A percentile compares a stretch with the other conserved stretches of the same genome.
Evolutionary conservation across 2,797 vertebrate genomes (phyloP).

Genomic region (Poeciliopsis presidionis): DNA sequence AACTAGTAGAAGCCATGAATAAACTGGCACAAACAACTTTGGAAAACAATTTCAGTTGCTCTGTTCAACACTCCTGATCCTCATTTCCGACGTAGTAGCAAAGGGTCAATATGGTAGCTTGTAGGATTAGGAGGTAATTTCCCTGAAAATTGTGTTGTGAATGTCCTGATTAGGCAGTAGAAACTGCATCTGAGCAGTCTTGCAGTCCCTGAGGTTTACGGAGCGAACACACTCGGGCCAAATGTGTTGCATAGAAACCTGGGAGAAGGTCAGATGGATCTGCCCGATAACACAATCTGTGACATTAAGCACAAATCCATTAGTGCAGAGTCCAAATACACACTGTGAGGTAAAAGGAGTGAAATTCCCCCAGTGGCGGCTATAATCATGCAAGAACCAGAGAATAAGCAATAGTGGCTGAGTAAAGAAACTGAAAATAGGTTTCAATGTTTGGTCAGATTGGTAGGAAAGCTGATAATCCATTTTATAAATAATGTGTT

Average conservation of each 20-base stretch:
- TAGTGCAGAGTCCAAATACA: conserved; percentile 43
- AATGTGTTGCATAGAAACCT: conserved; percentile 51
- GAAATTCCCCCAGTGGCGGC: conserved; percentile 13
- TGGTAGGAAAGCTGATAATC: neutral
- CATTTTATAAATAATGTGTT: neutral
- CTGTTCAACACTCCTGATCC: no score
- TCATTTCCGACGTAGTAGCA: no score
- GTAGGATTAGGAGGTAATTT: conserved; percentile 13
- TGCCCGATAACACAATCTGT: conserved; percentile 38
- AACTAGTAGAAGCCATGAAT: no score
- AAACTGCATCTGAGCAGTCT: conserved; percentile 10
- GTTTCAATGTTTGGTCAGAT: conserved; percentile 34
- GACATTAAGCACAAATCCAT: conserved; percentile 47
- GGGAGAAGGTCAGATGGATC: conserved; percentile 33
- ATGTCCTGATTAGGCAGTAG: conserved; percentile 48
- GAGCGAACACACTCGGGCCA: conserved; percentile 41
- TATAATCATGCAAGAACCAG: conserved; percentile 5
- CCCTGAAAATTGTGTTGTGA: conserved; percentile 31
- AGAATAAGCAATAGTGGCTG: conserved; percentile 12
- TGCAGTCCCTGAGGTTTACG: conserved; percentile 32
- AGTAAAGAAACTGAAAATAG: conserved; percentile 48
- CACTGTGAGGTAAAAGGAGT: conserved; percentile 12
- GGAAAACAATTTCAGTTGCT: no score
- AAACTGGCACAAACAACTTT: no score
- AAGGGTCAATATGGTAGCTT: neutral